These are phyloP conservation scores for Tragelaphus eurycerus DNA, from an alignment of 2,797 vertebrate species.

Conservation along the genomic window DNA sequence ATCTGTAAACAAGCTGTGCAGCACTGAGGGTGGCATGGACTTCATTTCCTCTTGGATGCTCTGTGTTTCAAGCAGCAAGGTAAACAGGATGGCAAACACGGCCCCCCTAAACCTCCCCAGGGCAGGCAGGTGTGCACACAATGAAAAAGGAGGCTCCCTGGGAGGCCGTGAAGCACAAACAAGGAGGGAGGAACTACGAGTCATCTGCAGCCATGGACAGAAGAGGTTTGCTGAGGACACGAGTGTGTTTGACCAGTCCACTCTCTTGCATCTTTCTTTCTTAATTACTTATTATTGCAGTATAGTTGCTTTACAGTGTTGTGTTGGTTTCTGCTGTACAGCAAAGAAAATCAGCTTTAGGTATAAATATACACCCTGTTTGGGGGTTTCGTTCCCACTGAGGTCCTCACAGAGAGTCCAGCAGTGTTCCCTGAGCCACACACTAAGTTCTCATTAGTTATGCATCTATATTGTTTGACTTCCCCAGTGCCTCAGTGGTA, in stretches of 20 bases:
- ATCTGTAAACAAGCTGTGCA: fast-evolving
- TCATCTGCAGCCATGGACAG: too few relatives aligned
- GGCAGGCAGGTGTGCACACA: fast-evolving
- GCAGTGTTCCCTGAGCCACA: not conserved
- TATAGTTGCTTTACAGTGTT: not conserved
- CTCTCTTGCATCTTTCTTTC: not conserved
- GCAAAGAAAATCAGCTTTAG: not conserved
- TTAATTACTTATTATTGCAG: not conserved
- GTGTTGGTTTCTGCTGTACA: not conserved
- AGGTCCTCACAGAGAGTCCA: not conserved
- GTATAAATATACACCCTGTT: not conserved
- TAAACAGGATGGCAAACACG: fast-evolving
- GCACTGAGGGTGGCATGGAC: fast-evolving
- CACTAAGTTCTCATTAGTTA: not conserved
- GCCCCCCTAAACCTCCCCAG: fast-evolving
- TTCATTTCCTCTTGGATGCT: fast-evolving
- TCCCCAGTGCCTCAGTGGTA: not conserved
- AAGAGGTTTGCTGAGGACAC: not conserved
- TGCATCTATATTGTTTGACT: fast-evolving
- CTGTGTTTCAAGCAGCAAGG: not conserved
- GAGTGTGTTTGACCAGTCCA: not conserved
- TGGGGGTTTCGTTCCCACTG: not conserved
- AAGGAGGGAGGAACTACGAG: fast-evolving
- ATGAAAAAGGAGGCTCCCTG: fast-evolving
- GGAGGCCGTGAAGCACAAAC: fast-evolving